Evolutionary conservation across 2,113 vertebrate genomes (phyloP).

Genomic region (Lamprotornis superbus): DNA sequence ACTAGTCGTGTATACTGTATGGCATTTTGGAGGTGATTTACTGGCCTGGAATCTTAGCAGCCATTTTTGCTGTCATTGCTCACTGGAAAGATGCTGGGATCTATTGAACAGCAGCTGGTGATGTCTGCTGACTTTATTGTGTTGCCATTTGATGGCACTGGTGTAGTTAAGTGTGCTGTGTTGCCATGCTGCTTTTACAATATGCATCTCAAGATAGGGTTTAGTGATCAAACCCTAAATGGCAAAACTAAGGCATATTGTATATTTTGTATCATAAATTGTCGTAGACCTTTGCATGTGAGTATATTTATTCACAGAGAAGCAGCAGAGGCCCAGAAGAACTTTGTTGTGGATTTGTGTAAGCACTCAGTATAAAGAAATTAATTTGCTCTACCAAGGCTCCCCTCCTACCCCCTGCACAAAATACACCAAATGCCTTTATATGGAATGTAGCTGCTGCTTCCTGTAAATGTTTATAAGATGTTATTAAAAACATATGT

Average conservation of each 20-base stretch:
- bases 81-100: background rate
- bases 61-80: background rate
- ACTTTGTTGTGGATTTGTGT: slow-evolving; percentile 2
- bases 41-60: background rate
- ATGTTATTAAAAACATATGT: slow-evolving; percentile 63
- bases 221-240: background rate
- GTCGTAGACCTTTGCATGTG: background rate
- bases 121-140: background rate
- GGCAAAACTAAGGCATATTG: background rate
- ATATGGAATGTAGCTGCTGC: slow-evolving; percentile 51
- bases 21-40: background rate
- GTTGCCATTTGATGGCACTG: background rate
- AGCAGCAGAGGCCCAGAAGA: background rate
- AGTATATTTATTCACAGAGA: background rate
- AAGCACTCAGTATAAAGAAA: slow-evolving; percentile 21
- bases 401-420: background rate
- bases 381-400: slow-evolving; percentile 6
- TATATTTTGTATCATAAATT: background rate
- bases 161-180: background rate
- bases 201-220: background rate
- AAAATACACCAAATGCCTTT: slow-evolving; percentile 58
- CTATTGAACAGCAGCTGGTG: background rate
- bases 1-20: background rate
- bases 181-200: background rate
- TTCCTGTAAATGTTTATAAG: slow-evolving; percentile 65